phyloP scores from a whole-genome alignment of 2,797 vertebrate genomes.

The Ataeniobius toweri region DNA sequence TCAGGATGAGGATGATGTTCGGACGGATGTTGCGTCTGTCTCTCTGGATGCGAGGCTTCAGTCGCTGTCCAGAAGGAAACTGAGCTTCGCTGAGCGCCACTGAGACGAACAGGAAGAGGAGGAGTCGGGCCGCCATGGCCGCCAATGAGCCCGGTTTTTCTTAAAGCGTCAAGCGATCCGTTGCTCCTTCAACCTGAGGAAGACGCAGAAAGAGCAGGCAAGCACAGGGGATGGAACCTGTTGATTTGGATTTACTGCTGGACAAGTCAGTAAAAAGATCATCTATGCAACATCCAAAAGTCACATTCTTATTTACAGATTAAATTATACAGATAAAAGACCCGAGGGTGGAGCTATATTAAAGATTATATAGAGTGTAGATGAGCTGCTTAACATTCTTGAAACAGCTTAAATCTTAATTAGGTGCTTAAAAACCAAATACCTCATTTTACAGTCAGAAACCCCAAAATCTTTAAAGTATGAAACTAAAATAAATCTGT shows the following conservation, averaged over 20 bases:
- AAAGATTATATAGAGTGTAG: not conserved
- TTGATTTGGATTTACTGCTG: too few relatives aligned
- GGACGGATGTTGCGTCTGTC: slow-evolving; percentile 96
- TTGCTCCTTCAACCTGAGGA: slow-evolving; percentile 35
- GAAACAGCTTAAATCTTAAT: not conserved
- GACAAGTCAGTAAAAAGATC: too few relatives aligned
- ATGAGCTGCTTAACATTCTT: not conserved
- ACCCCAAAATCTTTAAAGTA: too few relatives aligned
- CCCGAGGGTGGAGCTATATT: not conserved
- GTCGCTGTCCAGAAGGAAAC: slow-evolving; percentile 85
- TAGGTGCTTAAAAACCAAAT: too few relatives aligned
- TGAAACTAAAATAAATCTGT: too few relatives aligned
- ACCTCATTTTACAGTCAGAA: too few relatives aligned
- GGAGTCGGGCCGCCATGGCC: slow-evolving; percentile 83
- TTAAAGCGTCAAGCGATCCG: slow-evolving; percentile 32
- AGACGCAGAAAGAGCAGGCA: not conserved
- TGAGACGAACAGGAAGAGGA: slow-evolving; percentile 77
- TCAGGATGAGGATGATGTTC: slow-evolving; percentile 97
- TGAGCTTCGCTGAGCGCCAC: slow-evolving; percentile 79
- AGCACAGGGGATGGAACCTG: not conserved
- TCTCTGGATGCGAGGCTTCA: slow-evolving; percentile 92
- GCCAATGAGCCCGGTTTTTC: slow-evolving; percentile 24
- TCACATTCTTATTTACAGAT: not conserved
- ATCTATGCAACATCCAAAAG: too few relatives aligned
- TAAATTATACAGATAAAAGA: not conserved